Evolutionary conservation across 2,113 vertebrate genomes (phyloP).

Genomic region (Sander vitreus): DNA sequence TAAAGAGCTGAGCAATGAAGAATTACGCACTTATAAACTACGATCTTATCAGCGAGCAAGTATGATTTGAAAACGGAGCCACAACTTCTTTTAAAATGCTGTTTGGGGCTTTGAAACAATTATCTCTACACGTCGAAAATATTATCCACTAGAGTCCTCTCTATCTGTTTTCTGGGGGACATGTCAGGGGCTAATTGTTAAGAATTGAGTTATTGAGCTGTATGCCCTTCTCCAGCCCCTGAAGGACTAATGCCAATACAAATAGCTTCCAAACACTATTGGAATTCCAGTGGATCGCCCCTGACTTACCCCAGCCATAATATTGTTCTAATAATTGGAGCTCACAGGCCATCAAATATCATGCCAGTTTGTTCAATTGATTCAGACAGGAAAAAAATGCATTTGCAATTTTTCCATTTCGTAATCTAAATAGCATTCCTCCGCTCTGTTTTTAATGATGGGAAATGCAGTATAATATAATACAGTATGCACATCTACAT

Average conservation of each 20-base stretch:
- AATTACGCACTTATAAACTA: slow-evolving; percentile 50
- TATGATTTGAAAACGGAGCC: slow-evolving; percentile 49
- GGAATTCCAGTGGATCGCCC: slow-evolving; percentile 78
- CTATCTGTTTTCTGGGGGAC: slow-evolving; percentile 77
- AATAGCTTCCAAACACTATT: slow-evolving; percentile 80
- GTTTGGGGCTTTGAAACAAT: slow-evolving; percentile 57
- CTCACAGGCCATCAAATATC: slow-evolving; percentile 84
- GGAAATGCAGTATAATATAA: too few relatives aligned
- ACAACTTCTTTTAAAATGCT: slow-evolving; percentile 32
- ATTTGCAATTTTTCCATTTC: slow-evolving; percentile 72
- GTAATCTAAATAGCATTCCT: slow-evolving; percentile 65
- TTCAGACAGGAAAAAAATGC: slow-evolving; percentile 76
- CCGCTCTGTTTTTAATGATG: slow-evolving; percentile 68
- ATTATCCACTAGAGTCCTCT: slow-evolving; percentile 72
- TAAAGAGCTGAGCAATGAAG: slow-evolving; percentile 57
- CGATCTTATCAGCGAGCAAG: slow-evolving; percentile 52
- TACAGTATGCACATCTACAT: slow-evolving; percentile 25
- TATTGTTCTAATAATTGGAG: slow-evolving; percentile 86
- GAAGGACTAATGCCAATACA: slow-evolving; percentile 82
- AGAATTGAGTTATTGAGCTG: slow-evolving; percentile 86
- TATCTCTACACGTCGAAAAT: slow-evolving; percentile 70
- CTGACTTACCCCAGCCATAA: slow-evolving; percentile 79
- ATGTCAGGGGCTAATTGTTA: slow-evolving; percentile 86
- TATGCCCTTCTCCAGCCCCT: slow-evolving; percentile 83
- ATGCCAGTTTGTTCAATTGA: slow-evolving; percentile 84